These are phyloP conservation scores for Dasyprocta punctata DNA, from an alignment of 2,113 vertebrate genomes.

Conservation along the genomic window DNA sequence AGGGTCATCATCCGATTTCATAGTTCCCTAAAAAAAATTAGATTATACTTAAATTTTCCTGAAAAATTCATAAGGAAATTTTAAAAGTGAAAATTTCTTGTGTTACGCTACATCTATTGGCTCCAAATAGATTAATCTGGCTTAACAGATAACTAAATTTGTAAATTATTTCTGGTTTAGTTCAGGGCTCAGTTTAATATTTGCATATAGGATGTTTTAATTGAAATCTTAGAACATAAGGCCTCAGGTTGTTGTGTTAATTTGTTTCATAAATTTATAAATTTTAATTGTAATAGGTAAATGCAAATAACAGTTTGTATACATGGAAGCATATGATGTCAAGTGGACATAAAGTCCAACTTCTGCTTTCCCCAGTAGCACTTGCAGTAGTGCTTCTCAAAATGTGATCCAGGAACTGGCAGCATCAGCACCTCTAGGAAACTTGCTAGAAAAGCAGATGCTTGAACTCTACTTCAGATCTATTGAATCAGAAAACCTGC, in stretches of 20 bases:
- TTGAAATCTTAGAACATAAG: conserved; percentile 42
- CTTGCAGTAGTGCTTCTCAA: background rate
- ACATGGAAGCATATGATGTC: conserved; percentile 15
- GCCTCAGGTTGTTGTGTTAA: background rate
- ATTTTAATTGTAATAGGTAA: conserved; percentile 53
- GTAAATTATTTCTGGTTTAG: conserved; percentile 25
- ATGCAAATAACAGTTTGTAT: conserved; percentile 29
- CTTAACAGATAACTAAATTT: conserved; percentile 46
- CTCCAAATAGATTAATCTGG: conserved; percentile 29
- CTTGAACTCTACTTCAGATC: background rate
- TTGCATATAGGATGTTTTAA: conserved; percentile 43
- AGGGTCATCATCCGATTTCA: conserved; percentile 90
- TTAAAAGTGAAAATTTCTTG: conserved; percentile 21
- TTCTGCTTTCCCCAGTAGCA: background rate
- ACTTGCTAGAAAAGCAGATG: conserved; percentile 20
- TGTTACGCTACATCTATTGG: conserved; percentile 34
- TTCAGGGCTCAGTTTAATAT: conserved; percentile 29
- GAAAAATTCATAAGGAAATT: conserved; percentile 14
- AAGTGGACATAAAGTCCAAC: background rate
- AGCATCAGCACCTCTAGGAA: background rate
- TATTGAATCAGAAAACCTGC: conserved; percentile 43
- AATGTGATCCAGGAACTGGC: background rate
- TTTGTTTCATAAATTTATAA: background rate
- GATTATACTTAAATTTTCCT: background rate
- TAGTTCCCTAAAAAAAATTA: conserved; percentile 84